phyloP scores from a whole-genome alignment of 1,140 invertebrate genomes.

The Tribolium madens region DNA sequence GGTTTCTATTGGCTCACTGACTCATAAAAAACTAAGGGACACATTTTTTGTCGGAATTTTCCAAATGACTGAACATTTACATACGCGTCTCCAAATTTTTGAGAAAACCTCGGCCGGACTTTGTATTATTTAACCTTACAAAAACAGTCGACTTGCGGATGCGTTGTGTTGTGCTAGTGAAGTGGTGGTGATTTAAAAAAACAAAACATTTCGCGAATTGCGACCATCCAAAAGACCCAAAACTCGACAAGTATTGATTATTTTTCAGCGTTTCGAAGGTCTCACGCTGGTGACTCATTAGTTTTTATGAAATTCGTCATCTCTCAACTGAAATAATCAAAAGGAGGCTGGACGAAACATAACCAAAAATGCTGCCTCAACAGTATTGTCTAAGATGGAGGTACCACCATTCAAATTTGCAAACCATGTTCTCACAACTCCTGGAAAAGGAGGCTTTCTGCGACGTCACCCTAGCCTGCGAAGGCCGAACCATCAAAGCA shows the following conservation, averaged over 20 bases:
- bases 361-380: conserved; percentile 77
- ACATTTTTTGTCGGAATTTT: conserved; percentile 65
- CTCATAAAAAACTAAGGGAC: conserved; percentile 65
- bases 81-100: conserved; percentile 63
- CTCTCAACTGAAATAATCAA: neutral
- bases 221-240: conserved; percentile 45
- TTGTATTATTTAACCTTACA: conserved; percentile 45
- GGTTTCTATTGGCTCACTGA: conserved; percentile 65
- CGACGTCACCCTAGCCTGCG: conserved; percentile 91
- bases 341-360: conserved; percentile 8
- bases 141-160: conserved; percentile 42
- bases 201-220: conserved; percentile 55
- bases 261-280: conserved; percentile 60
- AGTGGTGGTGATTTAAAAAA: conserved; percentile 52
- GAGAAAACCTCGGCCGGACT: conserved; percentile 55
- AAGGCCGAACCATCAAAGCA: conserved; percentile 87
- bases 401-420: conserved; percentile 90
- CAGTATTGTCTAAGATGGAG: conserved; percentile 93
- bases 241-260: conserved; percentile 60
- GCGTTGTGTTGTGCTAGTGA: conserved; percentile 44
- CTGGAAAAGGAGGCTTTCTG: conserved; percentile 89
- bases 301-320: conserved; percentile 30
- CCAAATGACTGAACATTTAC: conserved; percentile 65
- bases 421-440: conserved; percentile 91
- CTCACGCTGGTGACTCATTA: conserved; percentile 52